These are phyloP conservation scores for Sebastiscus albofasciatus DNA, from an alignment of 2,797 vertebrate species.

Conservation along the genomic window DNA sequence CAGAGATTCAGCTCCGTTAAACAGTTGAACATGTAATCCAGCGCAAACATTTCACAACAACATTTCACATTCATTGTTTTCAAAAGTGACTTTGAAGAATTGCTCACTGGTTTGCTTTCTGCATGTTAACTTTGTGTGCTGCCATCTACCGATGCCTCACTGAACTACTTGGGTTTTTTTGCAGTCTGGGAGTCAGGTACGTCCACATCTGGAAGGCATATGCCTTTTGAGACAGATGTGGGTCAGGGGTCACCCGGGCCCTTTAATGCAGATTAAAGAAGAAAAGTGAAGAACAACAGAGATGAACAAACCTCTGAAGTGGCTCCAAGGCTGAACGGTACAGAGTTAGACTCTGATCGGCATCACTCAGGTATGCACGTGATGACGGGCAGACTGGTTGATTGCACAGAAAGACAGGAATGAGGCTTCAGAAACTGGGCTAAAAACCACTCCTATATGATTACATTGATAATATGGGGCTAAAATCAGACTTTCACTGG, in stretches of 20 bases:
- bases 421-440: neutral
- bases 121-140: slow-evolving; percentile 38
- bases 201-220: slow-evolving; percentile 84
- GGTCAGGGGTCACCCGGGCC: slow-evolving; percentile 68
- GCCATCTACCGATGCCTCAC: slow-evolving; percentile 67
- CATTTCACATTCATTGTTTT: neutral
- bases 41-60: neutral
- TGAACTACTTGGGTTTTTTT: slow-evolving; percentile 20
- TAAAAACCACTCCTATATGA: neutral
- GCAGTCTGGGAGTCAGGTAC: slow-evolving; percentile 31
- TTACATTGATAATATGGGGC: neutral
- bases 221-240: slow-evolving; percentile 73
- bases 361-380: slow-evolving; percentile 35
- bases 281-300: slow-evolving; percentile 72
- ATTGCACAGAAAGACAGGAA: slow-evolving; percentile 6
- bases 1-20: neutral
- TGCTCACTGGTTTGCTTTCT: neutral
- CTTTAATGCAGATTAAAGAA: slow-evolving; percentile 78
- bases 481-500: neutral
- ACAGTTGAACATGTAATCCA: neutral
- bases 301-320: slow-evolving; percentile 71
- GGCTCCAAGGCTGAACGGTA: slow-evolving; percentile 50
- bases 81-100: neutral
- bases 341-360: slow-evolving; percentile 39
- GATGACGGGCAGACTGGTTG: neutral